These are phyloP conservation scores for Teleogryllus occipitalis DNA, from an alignment of 1,140 invertebrate species.

Conservation along the genomic window DNA sequence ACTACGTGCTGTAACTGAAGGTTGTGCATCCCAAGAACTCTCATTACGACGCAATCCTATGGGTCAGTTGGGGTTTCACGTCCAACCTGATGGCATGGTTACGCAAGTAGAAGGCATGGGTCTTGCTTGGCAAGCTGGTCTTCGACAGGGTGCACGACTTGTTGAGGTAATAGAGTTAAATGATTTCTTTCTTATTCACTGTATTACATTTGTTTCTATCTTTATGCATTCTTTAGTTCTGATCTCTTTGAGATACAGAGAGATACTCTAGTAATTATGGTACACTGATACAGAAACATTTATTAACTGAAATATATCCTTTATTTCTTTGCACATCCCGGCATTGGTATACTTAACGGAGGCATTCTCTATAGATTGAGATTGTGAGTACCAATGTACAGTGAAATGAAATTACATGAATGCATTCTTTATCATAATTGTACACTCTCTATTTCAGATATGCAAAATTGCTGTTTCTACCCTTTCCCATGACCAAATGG, in stretches of 20 bases:
- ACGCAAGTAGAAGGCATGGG: conserved; percentile 86
- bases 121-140: conserved; percentile 79
- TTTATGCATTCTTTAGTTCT: too few species aligned
- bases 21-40: conserved; percentile 64
- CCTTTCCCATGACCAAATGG: conserved; percentile 86
- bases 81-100: conserved; percentile 90
- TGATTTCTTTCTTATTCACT: background rate
- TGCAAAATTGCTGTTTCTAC: conserved; percentile 85
- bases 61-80: conserved; percentile 89
- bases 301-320: too few species aligned
- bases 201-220: too few species aligned
- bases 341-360: too few species aligned
- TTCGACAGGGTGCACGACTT: conserved; percentile 78
- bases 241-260: too few species aligned
- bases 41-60: conserved; percentile 67
- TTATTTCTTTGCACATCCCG: too few species aligned
- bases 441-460: conserved; percentile 43
- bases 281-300: too few species aligned
- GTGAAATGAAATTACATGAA: too few species aligned
- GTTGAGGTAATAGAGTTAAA: conserved; percentile 57
- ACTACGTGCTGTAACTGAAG: conserved; percentile 61
- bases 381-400: too few species aligned
- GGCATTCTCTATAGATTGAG: too few species aligned
- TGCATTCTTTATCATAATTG: conserved; percentile 4
- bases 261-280: too few species aligned